Evolutionary conservation across 2,113 vertebrate species (phyloP).

Genomic region (Tricholaema leucomelas): DNA sequence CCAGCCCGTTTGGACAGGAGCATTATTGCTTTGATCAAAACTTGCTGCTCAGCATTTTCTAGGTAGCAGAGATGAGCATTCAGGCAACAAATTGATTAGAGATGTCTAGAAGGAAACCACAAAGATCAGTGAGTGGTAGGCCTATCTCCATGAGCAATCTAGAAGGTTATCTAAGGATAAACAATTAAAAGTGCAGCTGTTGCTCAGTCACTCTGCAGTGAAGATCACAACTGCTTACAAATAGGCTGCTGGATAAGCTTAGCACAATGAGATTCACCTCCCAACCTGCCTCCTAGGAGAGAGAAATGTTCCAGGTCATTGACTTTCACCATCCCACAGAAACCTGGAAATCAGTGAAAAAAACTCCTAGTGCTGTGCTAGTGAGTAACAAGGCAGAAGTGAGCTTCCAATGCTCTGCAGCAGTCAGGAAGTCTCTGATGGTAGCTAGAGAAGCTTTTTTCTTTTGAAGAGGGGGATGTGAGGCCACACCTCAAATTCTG

Average conservation of each 20-base stretch:
- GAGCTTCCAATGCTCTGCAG: not conserved
- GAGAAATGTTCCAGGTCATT: not conserved
- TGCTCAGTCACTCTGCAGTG: not conserved
- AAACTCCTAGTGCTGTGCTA: not conserved
- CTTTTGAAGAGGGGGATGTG: not conserved
- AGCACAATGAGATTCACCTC: not conserved
- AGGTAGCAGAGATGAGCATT: constrained; percentile 17
- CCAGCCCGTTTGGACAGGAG: not conserved
- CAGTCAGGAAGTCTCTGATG: not conserved
- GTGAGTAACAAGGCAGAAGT: not conserved
- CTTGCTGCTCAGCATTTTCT: not conserved
- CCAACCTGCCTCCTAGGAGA: not conserved
- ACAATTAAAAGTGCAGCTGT: constrained; percentile 38
- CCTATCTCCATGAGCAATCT: constrained; percentile 50
- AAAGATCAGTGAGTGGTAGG: not conserved
- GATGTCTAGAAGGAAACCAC: constrained; percentile 30
- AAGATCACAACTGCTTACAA: not conserved
- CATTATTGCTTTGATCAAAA: constrained; percentile 15
- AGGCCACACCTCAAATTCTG: too few relatives aligned
- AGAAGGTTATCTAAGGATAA: constrained; percentile 59
- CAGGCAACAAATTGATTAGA: constrained; percentile 40
- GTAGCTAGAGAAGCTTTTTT: not conserved
- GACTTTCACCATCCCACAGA: not conserved
- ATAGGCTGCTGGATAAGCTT: not conserved
- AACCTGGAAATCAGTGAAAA: not conserved